phyloP scores from a whole-genome alignment of 1,140 invertebrate species.

The Camponotus floridanus region DNA sequence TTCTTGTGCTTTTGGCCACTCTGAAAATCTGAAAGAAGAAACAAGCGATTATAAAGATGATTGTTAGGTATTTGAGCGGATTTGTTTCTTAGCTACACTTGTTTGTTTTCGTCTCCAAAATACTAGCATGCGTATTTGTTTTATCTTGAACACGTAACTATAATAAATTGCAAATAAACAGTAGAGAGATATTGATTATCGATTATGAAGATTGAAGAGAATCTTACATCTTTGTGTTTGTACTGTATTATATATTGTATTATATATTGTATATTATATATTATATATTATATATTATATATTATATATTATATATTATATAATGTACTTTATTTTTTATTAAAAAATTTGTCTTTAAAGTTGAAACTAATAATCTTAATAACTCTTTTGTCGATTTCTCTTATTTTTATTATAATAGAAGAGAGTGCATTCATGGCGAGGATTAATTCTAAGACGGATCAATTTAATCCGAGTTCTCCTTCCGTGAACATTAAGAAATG shows the following conservation, averaged over 20 bases:
- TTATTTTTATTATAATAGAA: background rate
- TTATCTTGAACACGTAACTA: background rate
- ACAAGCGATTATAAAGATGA: conserved; percentile 11
- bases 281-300: background rate
- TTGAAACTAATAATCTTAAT: background rate
- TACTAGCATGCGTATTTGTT: background rate
- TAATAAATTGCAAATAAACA: conserved; percentile 1
- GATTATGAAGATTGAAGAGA: background rate
- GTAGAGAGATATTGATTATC: background rate
- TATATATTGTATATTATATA: too few relatives aligned
- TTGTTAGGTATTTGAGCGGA: background rate
- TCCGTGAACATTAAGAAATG: conserved; percentile 17
- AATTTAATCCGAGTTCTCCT: conserved; percentile 62
- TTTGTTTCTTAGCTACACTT: conserved; percentile 2
- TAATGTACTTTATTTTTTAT: background rate
- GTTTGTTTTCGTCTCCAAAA: background rate
- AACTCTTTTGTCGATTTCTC: too few relatives aligned
- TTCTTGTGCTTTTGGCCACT: conserved; percentile 31
- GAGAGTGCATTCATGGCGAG: background rate
- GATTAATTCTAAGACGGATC: conserved; percentile 60
- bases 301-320: background rate
- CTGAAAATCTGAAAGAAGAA: conserved; percentile 15
- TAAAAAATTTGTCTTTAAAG: background rate
- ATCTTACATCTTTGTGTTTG: background rate
- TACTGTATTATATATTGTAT: background rate